Base-by-base conservation (phyloP, 2,888 invertebrate genomes). In the Oscheius sp. region DNA sequence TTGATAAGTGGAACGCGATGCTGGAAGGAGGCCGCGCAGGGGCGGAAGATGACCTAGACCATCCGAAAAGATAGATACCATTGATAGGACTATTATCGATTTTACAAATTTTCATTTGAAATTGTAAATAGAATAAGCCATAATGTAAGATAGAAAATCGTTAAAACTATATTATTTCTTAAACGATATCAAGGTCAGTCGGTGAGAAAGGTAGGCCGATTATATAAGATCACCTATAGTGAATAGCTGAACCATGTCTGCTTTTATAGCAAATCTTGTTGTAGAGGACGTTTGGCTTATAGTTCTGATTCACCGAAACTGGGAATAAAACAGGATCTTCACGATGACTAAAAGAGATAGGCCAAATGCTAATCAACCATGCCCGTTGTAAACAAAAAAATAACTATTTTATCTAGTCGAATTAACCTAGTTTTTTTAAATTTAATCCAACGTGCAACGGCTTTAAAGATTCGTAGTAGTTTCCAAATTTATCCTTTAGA, bases 21-120 rank as follows among this genome's bases (percentile, higher is more conserved):
- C n/a, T 27, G 49, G 52, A 66, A 66, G 49, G 66, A 52, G 66
- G 66, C 66, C 66, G 66, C 66, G 66, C 66, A 46, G 66, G 66
- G 66, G 66, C 66, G 66, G 66, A 52, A 49, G 66, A 43, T 66
- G 66, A 66, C 66, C 66, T 52, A 52, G 52, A 27, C 61, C 52
- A 46, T 35, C 29, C 18, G 49, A 27, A 52, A 29, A 35, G 52
- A 66, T 49, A 52, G 66, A 66, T 66, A 66, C 41, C 64, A 29
- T 21, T n/a, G 66, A 49, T 52, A 29, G 66, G 49, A 21, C n/a
- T 9, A 18, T 45, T 41, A 63, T 63, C 46, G 63, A 63, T 63
- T 45, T 7, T 35, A 35, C 35, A 9, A 6, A 35, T 35, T 35
- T 35, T 35, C 35, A 35, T 6, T 35, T 35, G 5, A 35, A 9